Conservation (phyloP, 2,888 invertebrate genomes). For the Argynnis bischoffii region DNA sequence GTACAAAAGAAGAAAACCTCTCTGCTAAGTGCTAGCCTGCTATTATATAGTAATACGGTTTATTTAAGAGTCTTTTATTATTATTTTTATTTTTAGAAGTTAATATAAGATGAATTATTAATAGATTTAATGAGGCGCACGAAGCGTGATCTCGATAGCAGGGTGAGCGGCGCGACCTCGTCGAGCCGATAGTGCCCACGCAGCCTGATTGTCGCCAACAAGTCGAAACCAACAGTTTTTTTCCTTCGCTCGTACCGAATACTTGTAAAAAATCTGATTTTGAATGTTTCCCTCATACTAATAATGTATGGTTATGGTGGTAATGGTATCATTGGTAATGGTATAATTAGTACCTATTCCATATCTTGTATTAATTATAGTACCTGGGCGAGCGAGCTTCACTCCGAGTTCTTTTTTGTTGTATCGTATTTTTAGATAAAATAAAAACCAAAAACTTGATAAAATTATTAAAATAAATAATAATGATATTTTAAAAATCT, state of each 20-base stretch:
- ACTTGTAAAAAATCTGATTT: conserved; percentile 24
- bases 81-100: conserved; percentile 17
- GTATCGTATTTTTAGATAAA: too few relatives aligned
- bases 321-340: too few relatives aligned
- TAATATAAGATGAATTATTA: conserved; percentile 77
- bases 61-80: background rate
- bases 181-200: conserved; percentile 74
- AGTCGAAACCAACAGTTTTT: conserved; percentile 56
- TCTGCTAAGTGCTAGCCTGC: background rate
- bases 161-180: conserved; percentile 79
- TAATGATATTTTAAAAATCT: too few relatives aligned
- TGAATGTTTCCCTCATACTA: conserved; percentile 10
- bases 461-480: too few relatives aligned
- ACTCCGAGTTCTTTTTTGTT: too few relatives aligned
- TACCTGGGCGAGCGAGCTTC: too few relatives aligned
- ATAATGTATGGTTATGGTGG: too few relatives aligned
- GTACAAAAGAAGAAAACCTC: background rate
- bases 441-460: too few relatives aligned
- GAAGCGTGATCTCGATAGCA: conserved; percentile 63
- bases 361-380: too few relatives aligned
- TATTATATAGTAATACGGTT: background rate
- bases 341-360: too few relatives aligned
- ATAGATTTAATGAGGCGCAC: conserved; percentile 74
- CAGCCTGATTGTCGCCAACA: conserved; percentile 79
- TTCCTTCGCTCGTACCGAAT: conserved; percentile 45